Percentiles rank a stretch among this genome's conserved stretches.
Evolutionary conservation across 2,797 vertebrate species (phyloP).

Genomic region (Coregonus ussuriensis): DNA sequence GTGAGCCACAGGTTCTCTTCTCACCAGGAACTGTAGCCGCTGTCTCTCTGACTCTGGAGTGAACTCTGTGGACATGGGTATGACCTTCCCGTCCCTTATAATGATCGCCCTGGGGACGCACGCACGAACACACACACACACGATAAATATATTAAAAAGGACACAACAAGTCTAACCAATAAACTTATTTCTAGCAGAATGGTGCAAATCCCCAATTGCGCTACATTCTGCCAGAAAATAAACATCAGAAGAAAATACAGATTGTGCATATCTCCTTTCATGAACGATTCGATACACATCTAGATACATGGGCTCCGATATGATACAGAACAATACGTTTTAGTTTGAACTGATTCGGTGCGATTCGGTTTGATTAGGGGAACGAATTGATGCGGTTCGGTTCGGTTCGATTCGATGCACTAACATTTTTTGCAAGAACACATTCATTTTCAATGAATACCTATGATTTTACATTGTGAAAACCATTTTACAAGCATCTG

Average conservation of each 20-base stretch:
- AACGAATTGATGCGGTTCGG: no score
- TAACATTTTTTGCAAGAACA: no score
- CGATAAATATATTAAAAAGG: neutral
- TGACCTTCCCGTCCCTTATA: conserved; percentile 87
- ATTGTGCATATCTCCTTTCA: no score
- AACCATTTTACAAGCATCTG: no score
- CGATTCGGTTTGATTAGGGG: no score
- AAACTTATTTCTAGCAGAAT: neutral
- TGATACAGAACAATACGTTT: no score
- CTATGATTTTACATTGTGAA: no score
- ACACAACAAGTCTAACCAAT: neutral
- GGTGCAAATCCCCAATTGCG: neutral
- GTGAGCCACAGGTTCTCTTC: neutral
- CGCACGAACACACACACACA: conserved; percentile 11
- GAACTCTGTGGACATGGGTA: conserved; percentile 96
- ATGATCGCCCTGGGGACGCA: conserved; percentile 88
- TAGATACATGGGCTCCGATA: no score
- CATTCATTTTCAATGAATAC: no score
- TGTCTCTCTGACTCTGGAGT: conserved; percentile 96
- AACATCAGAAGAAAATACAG: neutral
- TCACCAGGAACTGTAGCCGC: conserved; percentile 95
- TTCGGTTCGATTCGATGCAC: no score
- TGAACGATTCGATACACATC: no score
- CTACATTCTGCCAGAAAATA: neutral
- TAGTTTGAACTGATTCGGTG: no score